A percentile compares a stretch with the other conserved stretches of the same genome.
Evolutionary conservation across 2,113 vertebrate species (phyloP).

Genomic region (Anhinga anhinga): DNA sequence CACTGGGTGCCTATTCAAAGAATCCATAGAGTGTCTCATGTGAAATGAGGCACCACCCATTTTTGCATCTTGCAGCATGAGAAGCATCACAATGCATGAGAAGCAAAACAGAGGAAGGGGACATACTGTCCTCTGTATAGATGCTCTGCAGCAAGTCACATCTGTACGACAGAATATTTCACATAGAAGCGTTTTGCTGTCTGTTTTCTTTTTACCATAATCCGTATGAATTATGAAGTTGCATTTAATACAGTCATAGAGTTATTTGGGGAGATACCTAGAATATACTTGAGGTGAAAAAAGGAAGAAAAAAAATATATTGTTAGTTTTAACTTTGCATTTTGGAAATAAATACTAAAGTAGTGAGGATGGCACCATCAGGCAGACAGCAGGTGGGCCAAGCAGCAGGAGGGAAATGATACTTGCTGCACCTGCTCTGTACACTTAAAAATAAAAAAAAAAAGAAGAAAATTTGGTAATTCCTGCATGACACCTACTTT

Average conservation of each 20-base stretch:
- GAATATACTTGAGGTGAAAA: not conserved
- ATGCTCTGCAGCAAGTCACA: not conserved
- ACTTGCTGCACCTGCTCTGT: slow-evolving; percentile 49
- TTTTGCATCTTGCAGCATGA: not conserved
- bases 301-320: not conserved
- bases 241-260: not conserved
- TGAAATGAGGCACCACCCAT: not conserved
- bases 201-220: not conserved
- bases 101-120: not conserved
- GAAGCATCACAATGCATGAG: not conserved
- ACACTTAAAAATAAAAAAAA: not conserved
- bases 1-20: not conserved
- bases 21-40: not conserved
- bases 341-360: slow-evolving; percentile 30
- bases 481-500: not conserved
- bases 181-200: not conserved
- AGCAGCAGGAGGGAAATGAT: slow-evolving; percentile 56
- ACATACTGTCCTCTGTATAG: not conserved
- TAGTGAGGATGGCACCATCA: slow-evolving; percentile 24
- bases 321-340: slow-evolving; percentile 14
- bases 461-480: not conserved
- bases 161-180: not conserved
- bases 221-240: not conserved
- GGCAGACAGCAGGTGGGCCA: slow-evolving; percentile 65
- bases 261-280: not conserved